Base-by-base conservation (phyloP, 1,140 invertebrate species). In the Drosophila erecta region DNA sequence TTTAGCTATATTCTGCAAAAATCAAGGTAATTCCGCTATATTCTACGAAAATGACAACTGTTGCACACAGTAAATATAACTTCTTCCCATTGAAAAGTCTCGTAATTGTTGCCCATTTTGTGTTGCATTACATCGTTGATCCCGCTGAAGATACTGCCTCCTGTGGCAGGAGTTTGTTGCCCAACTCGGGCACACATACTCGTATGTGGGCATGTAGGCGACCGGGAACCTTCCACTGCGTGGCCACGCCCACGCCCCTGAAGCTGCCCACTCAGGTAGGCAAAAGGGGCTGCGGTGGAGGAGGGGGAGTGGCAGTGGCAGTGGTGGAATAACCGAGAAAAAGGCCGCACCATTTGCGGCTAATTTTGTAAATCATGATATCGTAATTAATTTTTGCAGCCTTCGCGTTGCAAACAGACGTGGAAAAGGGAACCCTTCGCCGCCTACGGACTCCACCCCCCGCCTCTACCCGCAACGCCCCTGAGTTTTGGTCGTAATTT, bases 341-440 rank as follows among this genome's bases (percentile, higher is more conserved):
- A 76, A 69, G 79, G 76, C 79, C 75, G 74, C 84, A 69, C 83
- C 78, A 87, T 89, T 89, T 87, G 84, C 84, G 83, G 84, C 83
- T 87, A 87, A 87, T 87, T 87, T 89, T 87, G 83, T 87, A 87
- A 87, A 87, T 87, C 83, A 87, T 87, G 83, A 87, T 87, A 87
- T 87, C 83, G 84, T 87, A 87, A 87, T 87, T 87, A 87, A 87
- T 87, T 87, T 87, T 87, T 87, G 83, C 83, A 86, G 81, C 71
- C 71, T 51, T 73, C 72, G 70, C 64, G 55, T 53, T 59, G 56
- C 70, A 46, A 43, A n/a, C 57, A 38, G 24, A 24, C n/a, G n/a
- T 50, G 47, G 44, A 40, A 46, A 70, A 47, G 44, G 38, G 43
- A 74, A 47, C 41, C 55, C 33, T 30, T 30, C 43, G 57, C 60